phyloP scores from a whole-genome alignment of 2,888 invertebrate species.

The Coleophora deauratella region DNA sequence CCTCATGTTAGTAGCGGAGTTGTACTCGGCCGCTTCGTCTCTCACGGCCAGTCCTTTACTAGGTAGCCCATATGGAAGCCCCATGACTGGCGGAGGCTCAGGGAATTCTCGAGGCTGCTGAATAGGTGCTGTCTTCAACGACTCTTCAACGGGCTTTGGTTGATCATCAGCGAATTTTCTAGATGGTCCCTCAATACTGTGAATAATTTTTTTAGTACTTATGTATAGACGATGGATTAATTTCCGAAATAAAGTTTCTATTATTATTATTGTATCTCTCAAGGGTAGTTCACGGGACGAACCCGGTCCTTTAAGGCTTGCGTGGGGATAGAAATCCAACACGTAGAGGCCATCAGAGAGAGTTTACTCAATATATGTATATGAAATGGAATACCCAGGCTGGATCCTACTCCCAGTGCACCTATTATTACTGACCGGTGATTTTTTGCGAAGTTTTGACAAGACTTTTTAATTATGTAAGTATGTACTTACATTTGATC shows the following conservation, averaged over 20 bases:
- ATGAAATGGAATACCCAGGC: no score
- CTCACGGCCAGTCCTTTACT: neutral
- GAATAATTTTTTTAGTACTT: slow-evolving; percentile 9
- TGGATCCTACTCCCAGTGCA: no score
- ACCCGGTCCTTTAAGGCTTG: no score
- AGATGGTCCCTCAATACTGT: slow-evolving; percentile 18
- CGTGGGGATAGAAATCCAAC: no score
- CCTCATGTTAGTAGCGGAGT: slow-evolving; percentile 26
- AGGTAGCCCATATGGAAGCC: neutral
- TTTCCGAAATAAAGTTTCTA: no score
- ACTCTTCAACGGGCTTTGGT: slow-evolving; percentile 4
- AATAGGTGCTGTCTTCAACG: neutral
- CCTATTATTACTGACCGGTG: no score
- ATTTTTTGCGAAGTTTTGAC: neutral
- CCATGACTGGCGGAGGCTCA: no score
- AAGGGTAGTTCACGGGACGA: no score
- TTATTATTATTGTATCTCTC: neutral
- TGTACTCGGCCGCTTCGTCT: slow-evolving; percentile 9
- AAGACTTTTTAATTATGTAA: neutral
- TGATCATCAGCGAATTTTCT: slow-evolving; percentile 16
- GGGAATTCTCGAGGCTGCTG: neutral
- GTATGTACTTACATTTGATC: slow-evolving; percentile 42
- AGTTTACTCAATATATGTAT: no score
- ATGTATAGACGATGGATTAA: no score
- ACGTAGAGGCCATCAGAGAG: no score